Base-by-base conservation (phyloP, 2,888 invertebrate genomes). In the Cenopis cana region DNA sequence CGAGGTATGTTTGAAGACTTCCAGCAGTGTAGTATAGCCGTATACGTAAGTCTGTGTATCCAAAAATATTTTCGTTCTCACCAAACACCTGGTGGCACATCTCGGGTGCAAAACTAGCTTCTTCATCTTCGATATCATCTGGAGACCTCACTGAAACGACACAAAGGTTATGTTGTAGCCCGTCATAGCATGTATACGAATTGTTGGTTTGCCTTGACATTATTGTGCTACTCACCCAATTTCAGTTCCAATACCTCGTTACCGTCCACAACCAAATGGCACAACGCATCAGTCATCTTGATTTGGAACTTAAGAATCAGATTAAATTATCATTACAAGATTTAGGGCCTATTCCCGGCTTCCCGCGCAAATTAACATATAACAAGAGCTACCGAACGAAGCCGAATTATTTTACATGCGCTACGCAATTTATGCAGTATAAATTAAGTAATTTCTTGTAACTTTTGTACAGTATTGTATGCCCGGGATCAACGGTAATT, bases 41-140 rank as follows among this genome's bases (percentile, higher is more conserved):
- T 3, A 99, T 95, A 72, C 94, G 94, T 46, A 99, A 90, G 81
- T 97, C 96, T 82, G 96, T 96, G 85, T 98, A 99, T 3, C 99
- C 99, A 93, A 98, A 98, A 85, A 99, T 98, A 74, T 95, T 97
- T 91, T 99, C 99, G 81, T 95, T 96, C 77, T 97, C 97, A 6
- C 98, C 98, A 88, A 98, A 98, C 70, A 98, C 96, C 90, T 99
- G 98, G 93, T 99, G 98, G 65, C 98, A 97, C 97, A 98, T 98
- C 69, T 96, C 96, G 0, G 98, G 98, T 49, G 95, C 93, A 83
- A 98, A 98, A 46, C 93, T 90, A 10, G 90, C 86, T 0, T 93
- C 89, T 41, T 95, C 95, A 86, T 96, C 94, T 73, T 95, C 94
- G 46, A 97, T 85, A 85, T 97, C 97, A 49, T 94, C 87, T 24